A percentile compares a stretch with the other conserved stretches of the same genome.
Evolutionary conservation across 2,113 vertebrate genomes (phyloP).

Genomic region (Philantomba maxwellii): DNA sequence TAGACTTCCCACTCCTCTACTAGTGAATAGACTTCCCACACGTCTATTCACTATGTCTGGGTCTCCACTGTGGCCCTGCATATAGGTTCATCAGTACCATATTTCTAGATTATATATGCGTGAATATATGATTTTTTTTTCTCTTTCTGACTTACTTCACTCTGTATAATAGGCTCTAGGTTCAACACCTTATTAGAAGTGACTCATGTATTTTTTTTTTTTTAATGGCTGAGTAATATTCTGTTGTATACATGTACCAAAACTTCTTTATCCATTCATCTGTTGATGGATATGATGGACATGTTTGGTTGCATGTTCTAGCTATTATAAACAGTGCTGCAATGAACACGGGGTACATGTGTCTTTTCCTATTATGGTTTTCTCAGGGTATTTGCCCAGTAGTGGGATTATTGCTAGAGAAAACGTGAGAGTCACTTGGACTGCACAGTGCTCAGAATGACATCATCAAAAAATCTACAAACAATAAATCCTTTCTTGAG

Average conservation of each 20-base stretch:
- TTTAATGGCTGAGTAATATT: background rate
- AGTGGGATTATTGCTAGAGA: background rate
- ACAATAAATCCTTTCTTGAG: background rate
- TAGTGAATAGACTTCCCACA: background rate
- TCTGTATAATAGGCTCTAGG: background rate
- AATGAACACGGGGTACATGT: background rate
- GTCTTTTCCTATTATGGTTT: background rate
- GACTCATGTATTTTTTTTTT: background rate
- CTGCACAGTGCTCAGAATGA: background rate
- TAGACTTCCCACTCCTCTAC: no score
- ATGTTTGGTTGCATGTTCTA: background rate
- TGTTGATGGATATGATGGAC: background rate
- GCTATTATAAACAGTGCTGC: background rate
- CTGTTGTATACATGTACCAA: background rate
- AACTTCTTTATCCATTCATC: background rate
- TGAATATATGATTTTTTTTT: background rate
- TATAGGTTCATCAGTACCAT: background rate
- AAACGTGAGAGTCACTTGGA: background rate
- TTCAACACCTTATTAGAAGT: background rate
- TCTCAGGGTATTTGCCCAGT: background rate
- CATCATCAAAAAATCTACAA: background rate
- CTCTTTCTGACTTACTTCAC: background rate
- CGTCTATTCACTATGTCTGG: background rate
- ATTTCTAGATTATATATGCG: background rate
- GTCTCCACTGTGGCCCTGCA: background rate